Evolutionary conservation across 1,140 invertebrate species (phyloP).

Genomic region (Sinella curviseta): DNA sequence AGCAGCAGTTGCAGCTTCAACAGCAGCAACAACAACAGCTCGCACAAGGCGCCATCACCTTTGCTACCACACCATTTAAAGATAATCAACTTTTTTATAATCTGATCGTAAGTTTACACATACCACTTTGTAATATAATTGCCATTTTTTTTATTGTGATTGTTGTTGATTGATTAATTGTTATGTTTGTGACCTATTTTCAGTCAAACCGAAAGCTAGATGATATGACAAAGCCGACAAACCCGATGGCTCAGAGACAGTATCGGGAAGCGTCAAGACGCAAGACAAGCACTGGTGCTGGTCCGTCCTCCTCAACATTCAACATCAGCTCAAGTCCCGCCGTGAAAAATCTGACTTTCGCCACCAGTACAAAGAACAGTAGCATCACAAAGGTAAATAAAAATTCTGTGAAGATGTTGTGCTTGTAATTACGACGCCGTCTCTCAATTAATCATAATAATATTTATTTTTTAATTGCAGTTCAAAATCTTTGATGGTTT

Average conservation of each 20-base stretch:
- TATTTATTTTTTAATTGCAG: constrained; percentile 25
- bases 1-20: constrained; percentile 8
- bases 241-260: constrained; percentile 67
- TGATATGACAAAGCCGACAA: constrained; percentile 71
- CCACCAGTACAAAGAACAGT: constrained; percentile 23
- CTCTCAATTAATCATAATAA: not conserved
- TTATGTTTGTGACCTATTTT: constrained; percentile 33
- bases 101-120: constrained; percentile 61
- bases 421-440: not conserved
- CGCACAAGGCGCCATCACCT: constrained; percentile 65
- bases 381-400: constrained; percentile 38
- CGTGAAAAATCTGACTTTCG: constrained; percentile 43
- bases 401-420: too few species aligned
- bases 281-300: constrained; percentile 32
- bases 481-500: constrained; percentile 60
- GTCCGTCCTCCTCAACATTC: not conserved
- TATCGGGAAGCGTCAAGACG: constrained; percentile 56
- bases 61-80: constrained; percentile 74
- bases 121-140: not conserved
- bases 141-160: not conserved
- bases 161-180: not conserved
- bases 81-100: constrained; percentile 75
- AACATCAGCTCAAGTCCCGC: not conserved
- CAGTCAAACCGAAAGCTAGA: constrained; percentile 65
- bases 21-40: constrained; percentile 25